Conservation (phyloP, 2,113 vertebrate species). For the Corvus moneduloides region DNA sequence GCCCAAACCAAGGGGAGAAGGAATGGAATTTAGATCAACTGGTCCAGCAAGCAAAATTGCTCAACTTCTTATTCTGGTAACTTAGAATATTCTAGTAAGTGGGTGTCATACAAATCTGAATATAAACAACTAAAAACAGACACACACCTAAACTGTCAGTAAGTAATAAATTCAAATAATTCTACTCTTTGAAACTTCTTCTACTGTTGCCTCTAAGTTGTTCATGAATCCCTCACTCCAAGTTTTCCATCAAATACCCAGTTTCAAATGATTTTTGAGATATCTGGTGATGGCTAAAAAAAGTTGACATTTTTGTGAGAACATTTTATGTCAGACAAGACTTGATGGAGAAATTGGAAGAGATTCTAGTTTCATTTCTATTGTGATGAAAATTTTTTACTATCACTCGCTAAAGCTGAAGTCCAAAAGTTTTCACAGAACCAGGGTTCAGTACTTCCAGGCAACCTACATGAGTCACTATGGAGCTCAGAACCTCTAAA, state of each 20-base stretch:
- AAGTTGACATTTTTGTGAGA: not conserved
- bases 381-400: not conserved
- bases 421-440: not conserved
- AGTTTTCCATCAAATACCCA: not conserved
- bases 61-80: not conserved
- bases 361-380: not conserved
- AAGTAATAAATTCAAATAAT: not conserved
- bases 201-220: not conserved
- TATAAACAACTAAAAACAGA: not conserved
- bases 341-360: not conserved
- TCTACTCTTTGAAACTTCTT: not conserved
- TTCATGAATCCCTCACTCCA: not conserved
- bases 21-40: not conserved
- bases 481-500: not conserved
- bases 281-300: not conserved
- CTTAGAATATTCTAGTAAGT: not conserved
- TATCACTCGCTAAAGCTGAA: not conserved
- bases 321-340: not conserved
- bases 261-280: not conserved
- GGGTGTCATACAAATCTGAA: not conserved
- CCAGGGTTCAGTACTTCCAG: not conserved
- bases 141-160: not conserved
- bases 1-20: not conserved
- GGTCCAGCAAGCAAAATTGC: not conserved
- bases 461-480: rapidly evolving